Conservation (phyloP, 2,888 invertebrate species). For the Apamea monoglypha region DNA sequence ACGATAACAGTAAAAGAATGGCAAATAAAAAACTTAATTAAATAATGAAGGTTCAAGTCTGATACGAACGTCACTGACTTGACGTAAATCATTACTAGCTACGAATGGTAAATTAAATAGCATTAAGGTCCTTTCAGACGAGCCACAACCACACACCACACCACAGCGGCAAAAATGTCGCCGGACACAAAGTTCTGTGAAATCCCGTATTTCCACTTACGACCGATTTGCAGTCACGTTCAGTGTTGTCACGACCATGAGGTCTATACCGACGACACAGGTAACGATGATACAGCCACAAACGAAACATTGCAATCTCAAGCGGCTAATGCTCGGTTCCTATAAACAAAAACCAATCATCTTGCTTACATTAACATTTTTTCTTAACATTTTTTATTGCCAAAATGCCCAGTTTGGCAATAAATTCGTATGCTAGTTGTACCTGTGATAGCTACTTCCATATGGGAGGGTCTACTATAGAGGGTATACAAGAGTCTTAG, state of each 20-base stretch:
- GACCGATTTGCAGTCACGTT: background rate
- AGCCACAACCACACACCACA: background rate
- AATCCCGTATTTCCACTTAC: background rate
- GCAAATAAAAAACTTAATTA: slow-evolving; percentile 37
- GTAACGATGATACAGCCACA: background rate
- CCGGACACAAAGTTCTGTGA: background rate
- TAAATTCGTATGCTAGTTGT: no score
- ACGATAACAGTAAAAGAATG: slow-evolving; percentile 45
- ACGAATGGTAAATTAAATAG: background rate
- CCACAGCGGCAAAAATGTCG: background rate
- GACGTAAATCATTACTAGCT: background rate
- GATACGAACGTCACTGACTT: background rate
- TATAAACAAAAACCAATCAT: no score
- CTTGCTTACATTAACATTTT: no score
- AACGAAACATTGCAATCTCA: background rate
- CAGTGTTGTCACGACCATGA: background rate
- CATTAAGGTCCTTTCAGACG: background rate
- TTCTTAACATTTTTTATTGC: no score
- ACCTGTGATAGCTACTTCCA: no score
- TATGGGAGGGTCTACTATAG: no score
- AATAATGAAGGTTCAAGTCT: slow-evolving; percentile 21
- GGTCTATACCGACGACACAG: background rate
- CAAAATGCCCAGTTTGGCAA: no score
- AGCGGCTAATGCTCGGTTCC: no score
- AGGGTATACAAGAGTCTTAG: no score